A percentile compares a stretch with the other conserved stretches of the same genome.
These are phyloP conservation scores for Pollachius pollachius DNA, from an alignment of 2,113 vertebrate genomes.

Conservation along the genomic window DNA sequence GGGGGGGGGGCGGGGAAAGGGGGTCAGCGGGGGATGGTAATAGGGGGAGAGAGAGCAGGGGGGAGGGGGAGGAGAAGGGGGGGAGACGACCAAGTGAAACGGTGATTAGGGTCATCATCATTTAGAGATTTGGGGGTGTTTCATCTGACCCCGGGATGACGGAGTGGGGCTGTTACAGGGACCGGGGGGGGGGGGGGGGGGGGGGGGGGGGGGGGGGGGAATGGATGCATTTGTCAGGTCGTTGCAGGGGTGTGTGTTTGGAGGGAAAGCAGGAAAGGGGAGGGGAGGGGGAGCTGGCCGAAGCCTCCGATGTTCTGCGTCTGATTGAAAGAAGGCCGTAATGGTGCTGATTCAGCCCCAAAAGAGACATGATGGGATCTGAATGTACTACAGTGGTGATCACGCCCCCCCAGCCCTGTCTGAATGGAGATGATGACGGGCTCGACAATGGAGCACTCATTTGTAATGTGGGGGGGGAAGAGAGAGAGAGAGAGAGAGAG, in stretches of 20 bases:
- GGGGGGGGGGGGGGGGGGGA: slow-evolving; percentile 27
- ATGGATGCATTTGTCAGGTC: slow-evolving; percentile 6
- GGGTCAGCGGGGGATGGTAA: not conserved
- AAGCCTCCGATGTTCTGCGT: too few species aligned
- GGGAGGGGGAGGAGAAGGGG: slow-evolving; percentile 18
- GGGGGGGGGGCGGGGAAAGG: not conserved
- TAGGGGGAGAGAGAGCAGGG: not conserved
- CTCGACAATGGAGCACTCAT: slow-evolving; percentile 40
- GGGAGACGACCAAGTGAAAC: slow-evolving; percentile 60
- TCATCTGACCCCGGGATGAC: slow-evolving; percentile 44
- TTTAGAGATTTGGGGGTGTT: slow-evolving; percentile 52
- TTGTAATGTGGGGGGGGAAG: slow-evolving; percentile 5
- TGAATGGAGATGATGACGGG: slow-evolving; percentile 19
- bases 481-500: not conserved
- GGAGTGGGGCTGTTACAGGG: slow-evolving; percentile 35
- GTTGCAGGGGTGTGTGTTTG: not conserved
- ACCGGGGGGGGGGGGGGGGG: not conserved
- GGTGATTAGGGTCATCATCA: slow-evolving; percentile 66
- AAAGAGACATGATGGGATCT: slow-evolving; percentile 14
- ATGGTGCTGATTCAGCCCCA: slow-evolving; percentile 14
- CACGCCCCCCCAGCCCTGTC: not conserved
- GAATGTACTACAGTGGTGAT: slow-evolving; percentile 15
- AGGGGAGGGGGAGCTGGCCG: not conserved
- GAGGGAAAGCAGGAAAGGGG: not conserved
- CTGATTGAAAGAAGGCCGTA: not conserved